Conservation (phyloP, 1,140 invertebrate species). For the Drosophila nigromelanica region DNA sequence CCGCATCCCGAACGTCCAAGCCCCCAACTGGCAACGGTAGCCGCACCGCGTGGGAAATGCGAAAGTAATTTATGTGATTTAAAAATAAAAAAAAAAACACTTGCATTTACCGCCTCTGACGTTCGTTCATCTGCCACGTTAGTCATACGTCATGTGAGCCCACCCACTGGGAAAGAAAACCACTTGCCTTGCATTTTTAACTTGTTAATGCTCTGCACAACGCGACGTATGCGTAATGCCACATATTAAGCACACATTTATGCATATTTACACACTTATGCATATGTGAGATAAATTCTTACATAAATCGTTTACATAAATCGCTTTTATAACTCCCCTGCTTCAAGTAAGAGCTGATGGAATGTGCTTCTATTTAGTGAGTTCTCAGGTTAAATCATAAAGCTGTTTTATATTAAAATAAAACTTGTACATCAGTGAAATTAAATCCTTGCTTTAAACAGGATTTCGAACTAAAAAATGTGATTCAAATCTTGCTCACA, state of each 20-base stretch:
- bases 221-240: conserved; percentile 43
- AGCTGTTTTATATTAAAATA: too few species aligned
- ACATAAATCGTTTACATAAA: not conserved
- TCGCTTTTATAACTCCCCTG: too few species aligned
- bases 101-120: conserved; percentile 5
- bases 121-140: conserved; percentile 24
- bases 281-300: conserved; percentile 7
- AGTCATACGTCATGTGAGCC: conserved; percentile 34
- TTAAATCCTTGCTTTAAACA: too few species aligned
- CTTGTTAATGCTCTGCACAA: conserved; percentile 11
- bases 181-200: conserved; percentile 27
- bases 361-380: too few species aligned
- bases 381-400: too few species aligned
- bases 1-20: not conserved
- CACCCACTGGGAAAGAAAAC: conserved; percentile 2
- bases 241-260: conserved; percentile 24
- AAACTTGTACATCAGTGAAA: too few species aligned
- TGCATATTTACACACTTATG: conserved; percentile 1
- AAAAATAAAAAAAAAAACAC: conserved; percentile 13
- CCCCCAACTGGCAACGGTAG: not conserved
- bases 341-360: too few species aligned
- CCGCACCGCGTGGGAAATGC: not conserved
- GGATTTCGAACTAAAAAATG: too few species aligned
- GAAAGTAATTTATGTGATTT: conserved; percentile 28
- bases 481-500: not conserved